These are phyloP conservation scores for Irena cyanogastra DNA, from an alignment of 2,113 vertebrate species.

Conservation along the genomic window DNA sequence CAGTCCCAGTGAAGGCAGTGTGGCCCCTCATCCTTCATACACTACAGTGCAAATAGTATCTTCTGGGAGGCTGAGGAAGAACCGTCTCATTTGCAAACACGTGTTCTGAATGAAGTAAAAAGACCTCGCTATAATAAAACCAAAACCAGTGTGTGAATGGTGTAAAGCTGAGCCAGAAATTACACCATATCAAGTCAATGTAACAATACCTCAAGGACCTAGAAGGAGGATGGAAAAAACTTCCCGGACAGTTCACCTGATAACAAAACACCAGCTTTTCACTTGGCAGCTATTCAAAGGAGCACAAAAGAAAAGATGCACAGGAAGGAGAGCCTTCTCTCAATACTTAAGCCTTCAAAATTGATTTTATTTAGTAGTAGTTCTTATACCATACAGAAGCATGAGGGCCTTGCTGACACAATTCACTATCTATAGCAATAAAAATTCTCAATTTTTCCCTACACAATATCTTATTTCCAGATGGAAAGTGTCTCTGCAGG, in stretches of 20 bases:
- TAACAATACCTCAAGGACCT: background rate
- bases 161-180: background rate
- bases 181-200: background rate
- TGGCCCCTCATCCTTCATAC: fast-evolving
- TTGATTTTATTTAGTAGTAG: background rate
- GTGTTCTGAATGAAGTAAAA: background rate
- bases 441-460: background rate
- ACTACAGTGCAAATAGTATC: background rate
- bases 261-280: background rate
- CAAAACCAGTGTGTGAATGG: background rate
- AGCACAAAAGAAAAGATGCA: background rate
- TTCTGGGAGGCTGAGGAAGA: background rate
- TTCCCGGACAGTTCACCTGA: background rate
- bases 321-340: background rate
- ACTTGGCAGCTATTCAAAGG: background rate
- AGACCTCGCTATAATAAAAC: background rate
- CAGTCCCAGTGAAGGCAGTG: fast-evolving
- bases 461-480: background rate
- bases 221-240: background rate
- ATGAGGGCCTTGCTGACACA: background rate
- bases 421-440: background rate
- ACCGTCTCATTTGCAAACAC: background rate
- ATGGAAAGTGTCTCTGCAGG: background rate
- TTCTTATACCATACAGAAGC: background rate
- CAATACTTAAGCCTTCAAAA: background rate